Base-by-base conservation (phyloP, 2,113 vertebrate species). In the Ranitomeya variabilis region DNA sequence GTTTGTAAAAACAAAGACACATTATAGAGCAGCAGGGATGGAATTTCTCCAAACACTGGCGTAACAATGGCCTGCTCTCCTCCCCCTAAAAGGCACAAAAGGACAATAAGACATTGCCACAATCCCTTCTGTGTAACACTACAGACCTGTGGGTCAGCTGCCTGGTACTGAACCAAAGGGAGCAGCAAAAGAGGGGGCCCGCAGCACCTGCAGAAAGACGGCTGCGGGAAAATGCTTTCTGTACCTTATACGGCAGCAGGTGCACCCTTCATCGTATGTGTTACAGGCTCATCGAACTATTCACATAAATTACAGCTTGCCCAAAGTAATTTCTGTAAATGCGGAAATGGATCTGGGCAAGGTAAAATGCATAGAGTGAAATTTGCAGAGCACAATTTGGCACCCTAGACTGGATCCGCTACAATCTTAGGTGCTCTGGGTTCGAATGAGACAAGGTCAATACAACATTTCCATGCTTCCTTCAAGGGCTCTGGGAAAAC, bases 1-100 rank as follows among this genome's bases (percentile, higher is more conserved):
- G 87, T 88, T 83, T 88, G 60, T 19, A 82, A 79, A 85, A 89
- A 89, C 87, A 85, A 89, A 89, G 87, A 51, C 73, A 78, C 87
- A 89, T 85, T 89, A 89, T 89, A 54, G 87, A 76, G 60, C 14
- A 5, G 74, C 57, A 2, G 51, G 86, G 81, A 89, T 89, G 87
- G 87, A 89, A 89, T 89, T 89, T 76, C 82, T 89, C 82, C 87
- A 89, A 89, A 89, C 87, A 57, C 60, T 57, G 21, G 60, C 60
- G 54, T 76, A 85, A 89, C 87, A 89, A 85, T 89, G 57, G 64
- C 73, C 0, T n/a, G 2, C 74, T 60, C 55, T 23, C 85, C 76
- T 45, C 87, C 82, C 55, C 78, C 86, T n/a, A 54, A 14, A 18
- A 31, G 31, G 51, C 82, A 89, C 60, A 89, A 89, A 85, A 66